Percentiles rank a stretch among this genome's conserved stretches.
Evolutionary conservation across 2,888 invertebrate genomes (phyloP).

Genomic region (Polydrusus tereticollis): DNA sequence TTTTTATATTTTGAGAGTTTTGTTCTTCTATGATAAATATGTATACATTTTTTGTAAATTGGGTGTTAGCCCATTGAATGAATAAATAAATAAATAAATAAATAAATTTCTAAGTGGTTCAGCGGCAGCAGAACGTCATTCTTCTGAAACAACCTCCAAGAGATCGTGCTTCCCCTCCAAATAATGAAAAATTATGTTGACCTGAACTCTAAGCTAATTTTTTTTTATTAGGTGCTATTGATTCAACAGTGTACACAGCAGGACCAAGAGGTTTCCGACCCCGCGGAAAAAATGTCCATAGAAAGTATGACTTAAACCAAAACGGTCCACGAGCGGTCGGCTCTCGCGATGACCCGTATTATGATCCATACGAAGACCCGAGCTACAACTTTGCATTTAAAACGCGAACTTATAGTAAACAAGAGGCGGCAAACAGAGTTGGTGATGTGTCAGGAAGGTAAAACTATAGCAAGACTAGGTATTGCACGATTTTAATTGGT

Average conservation of each 20-base stretch:
- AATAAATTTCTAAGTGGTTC: too few species aligned
- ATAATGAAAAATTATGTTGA: not conserved
- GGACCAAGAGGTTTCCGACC: slow-evolving; percentile 85
- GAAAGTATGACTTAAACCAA: slow-evolving; percentile 81
- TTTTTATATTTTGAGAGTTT: too few species aligned
- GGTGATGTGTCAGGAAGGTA: slow-evolving; percentile 72
- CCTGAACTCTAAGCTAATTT: too few species aligned
- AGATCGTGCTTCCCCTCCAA: too few species aligned
- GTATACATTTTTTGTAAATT: too few species aligned
- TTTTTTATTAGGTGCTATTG: slow-evolving; percentile 69
- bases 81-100: too few species aligned
- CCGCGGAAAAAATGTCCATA: slow-evolving; percentile 80
- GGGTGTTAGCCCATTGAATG: too few species aligned
- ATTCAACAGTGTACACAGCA: slow-evolving; percentile 81
- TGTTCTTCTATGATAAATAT: too few species aligned
- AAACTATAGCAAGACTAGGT: too few species aligned
- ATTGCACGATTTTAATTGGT: too few species aligned
- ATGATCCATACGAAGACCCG: slow-evolving; percentile 83
- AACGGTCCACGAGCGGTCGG: slow-evolving; percentile 74
- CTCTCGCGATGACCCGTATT: slow-evolving; percentile 77
- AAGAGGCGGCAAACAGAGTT: slow-evolving; percentile 69
- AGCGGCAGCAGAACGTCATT: too few species aligned
- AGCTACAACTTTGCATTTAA: slow-evolving; percentile 79
- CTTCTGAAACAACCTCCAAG: too few species aligned
- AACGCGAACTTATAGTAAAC: slow-evolving; percentile 76